phyloP scores from a whole-genome alignment of 2,113 vertebrate species.

The Tretioscincus oriximinensis region DNA sequence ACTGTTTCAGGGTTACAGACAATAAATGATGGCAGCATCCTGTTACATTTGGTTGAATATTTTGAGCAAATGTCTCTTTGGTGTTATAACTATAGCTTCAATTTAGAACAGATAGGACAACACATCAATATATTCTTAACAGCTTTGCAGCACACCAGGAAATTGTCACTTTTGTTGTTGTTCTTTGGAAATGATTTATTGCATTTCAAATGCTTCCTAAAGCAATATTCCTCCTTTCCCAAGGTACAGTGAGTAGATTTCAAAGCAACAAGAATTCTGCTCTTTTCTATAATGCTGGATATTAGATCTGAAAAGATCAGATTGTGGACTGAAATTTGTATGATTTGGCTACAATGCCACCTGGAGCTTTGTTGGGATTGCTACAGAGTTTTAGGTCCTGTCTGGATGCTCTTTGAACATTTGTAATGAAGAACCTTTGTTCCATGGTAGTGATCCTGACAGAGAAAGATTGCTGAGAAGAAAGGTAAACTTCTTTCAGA shows the following conservation, averaged over 20 bases:
- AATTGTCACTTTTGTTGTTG: slow-evolving; percentile 56
- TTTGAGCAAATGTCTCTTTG: slow-evolving; percentile 41
- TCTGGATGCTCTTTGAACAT: too few species aligned
- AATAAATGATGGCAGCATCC: slow-evolving; percentile 39
- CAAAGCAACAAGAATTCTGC: slow-evolving; percentile 54
- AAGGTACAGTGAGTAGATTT: slow-evolving; percentile 61
- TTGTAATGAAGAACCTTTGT: too few species aligned
- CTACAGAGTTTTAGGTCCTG: too few species aligned
- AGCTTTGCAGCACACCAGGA: slow-evolving; percentile 58
- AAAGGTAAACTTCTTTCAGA: too few species aligned
- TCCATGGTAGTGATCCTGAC: too few species aligned
- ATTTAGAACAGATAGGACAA: slow-evolving; percentile 26
- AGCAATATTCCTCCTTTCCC: slow-evolving; percentile 62
- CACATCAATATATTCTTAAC: slow-evolving; percentile 55
- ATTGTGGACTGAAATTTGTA: too few species aligned
- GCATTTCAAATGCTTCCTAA: slow-evolving; percentile 66
- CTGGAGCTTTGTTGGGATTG: too few species aligned
- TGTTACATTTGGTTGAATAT: slow-evolving; percentile 46
- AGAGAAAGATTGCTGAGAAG: too few species aligned
- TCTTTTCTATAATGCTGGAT: slow-evolving; percentile 9
- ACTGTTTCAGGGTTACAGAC: slow-evolving; percentile 29
- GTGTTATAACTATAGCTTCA: slow-evolving; percentile 39
- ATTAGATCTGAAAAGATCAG: too few species aligned
- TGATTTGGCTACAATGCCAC: too few species aligned
- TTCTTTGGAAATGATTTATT: slow-evolving; percentile 65